Base-by-base conservation (phyloP, 2,888 invertebrate genomes). In the Adela reaumurella region DNA sequence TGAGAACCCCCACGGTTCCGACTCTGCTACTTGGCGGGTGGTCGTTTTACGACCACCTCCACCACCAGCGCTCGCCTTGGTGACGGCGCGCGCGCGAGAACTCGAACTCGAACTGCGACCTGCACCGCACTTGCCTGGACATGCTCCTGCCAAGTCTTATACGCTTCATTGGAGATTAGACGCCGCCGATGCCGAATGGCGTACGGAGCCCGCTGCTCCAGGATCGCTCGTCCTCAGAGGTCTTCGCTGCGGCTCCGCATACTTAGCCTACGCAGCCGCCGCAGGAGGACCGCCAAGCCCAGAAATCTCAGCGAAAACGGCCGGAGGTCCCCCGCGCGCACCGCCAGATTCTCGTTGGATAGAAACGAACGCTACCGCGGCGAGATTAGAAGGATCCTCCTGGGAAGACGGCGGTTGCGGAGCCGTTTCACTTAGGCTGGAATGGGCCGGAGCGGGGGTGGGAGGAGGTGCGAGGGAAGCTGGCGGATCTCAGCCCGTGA, bases 381-480 rank as follows among this genome's bases (percentile, higher is more conserved):
- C 92, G 11, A 85, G 87, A 56, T 82, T 95, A 49, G 89, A 90
- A 62, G 83, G 94, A 46, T 84, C 84, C 53, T 83, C 86, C 41
- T 95, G 94, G 94, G 86, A 87, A 51, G 89, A 89, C 62, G 90
- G 91, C 1, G 92, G 92, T 11, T 95, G 95, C 68, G 86, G 89
- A 1, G 89, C 95, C 52, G 84, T 85, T 47, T 87, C 90, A 53
- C 87, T 91, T 65, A 88, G 90, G 47, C 82, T 94, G 17, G 89
- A 90, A 63, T 86, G 78, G 78, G 71, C 73, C 3, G 86, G 76
- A 58, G 83, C 63, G 55, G 83, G 63, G 47, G 82, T 64, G 55
- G 66, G 72, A 14, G 78, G 77, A 19, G 69, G 19, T 17, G 43
- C 43, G 43, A 16, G 19, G 6, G 43, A 19, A 17, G 43, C 18